A percentile compares a stretch with the other conserved stretches of the same genome.
Conservation (phyloP, 1,140 invertebrate genomes). For the Aphaenogaster floridana region DNA sequence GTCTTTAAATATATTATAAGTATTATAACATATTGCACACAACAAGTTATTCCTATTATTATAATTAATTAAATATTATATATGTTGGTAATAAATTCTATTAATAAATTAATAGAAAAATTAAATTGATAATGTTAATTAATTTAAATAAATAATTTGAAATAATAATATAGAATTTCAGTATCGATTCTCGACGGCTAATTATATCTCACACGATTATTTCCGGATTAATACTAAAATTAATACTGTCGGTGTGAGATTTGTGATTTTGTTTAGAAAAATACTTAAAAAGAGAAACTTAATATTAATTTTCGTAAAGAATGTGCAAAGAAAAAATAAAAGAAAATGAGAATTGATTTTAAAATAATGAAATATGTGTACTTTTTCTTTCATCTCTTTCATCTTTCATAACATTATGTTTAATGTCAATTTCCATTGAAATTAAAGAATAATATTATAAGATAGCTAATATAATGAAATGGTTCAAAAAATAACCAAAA, state of each 20-base stretch:
- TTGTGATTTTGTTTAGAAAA: not conserved
- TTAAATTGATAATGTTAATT: slow-evolving; percentile 1
- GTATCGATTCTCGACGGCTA: not conserved
- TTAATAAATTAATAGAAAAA: not conserved
- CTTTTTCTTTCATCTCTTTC: not conserved
- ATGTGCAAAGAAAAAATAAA: not conserved
- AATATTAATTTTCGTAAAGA: not conserved
- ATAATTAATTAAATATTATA: slow-evolving; percentile 13
- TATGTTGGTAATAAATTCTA: not conserved
- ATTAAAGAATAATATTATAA: not conserved
- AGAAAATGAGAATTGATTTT: not conserved
- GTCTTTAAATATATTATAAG: not conserved
- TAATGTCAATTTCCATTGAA: not conserved
- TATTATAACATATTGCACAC: not conserved
- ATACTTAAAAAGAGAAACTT: not conserved
- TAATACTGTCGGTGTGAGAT: not conserved
- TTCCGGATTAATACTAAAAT: not conserved
- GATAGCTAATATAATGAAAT: not conserved
- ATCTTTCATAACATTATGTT: no score
- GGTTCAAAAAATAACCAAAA: not conserved
- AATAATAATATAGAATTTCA: not conserved
- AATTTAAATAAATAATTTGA: not conserved
- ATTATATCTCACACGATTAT: not conserved
- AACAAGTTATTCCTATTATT: not conserved
- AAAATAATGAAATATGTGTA: not conserved